Evolutionary conservation across 2,888 invertebrate genomes (phyloP), one percentile per base, ranked within the genome.

Genomic region (Drosophila picticornis): DNA sequence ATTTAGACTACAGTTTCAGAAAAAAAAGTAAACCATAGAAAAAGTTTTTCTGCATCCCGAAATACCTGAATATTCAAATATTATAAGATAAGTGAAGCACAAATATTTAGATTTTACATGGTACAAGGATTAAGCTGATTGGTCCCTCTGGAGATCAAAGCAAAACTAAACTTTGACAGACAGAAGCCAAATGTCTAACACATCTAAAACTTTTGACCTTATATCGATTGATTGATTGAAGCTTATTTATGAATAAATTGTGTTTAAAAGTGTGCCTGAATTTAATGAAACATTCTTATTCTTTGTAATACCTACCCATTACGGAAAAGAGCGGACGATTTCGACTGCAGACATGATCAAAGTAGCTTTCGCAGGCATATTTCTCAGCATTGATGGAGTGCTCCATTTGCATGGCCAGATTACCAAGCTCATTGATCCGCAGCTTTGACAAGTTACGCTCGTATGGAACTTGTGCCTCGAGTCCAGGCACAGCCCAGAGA

Each of bases 261-360:
- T 34, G 5, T 34, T 16, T 16, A 34, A 16, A 34, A 34, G 7
- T 36, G 10, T 1, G 5, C 2, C 5, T 40, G n/a, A 40, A 1
- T 40, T 40, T 10, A 34, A 34, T 34, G 7, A 27, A 16, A 9
- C 4, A n/a, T n/a, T 2, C 27, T 5, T 53, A 25, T 46, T 25
- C 11, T 19, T 46, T 46, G 13, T 5, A 27, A 9, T 43, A 75
- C 86, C 65, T 77, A 88, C 92, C 92, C 90, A 92, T 79, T 3
- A 93, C 62, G 1, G 93, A 90, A 62, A 92, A 92, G 13, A 93
- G 68, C 0, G 92, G 92, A 7, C 88, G 81, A 83, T 92, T 91
- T 4, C 85, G 85, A 65, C 92, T 91, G 71, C 92, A 92, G 34
- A 91, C 93, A 57, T 92, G 89, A 56, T 92, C 93, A 55, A 72